A percentile compares a stretch with the other conserved stretches of the same genome.
Conservation (phyloP, 2,113 vertebrate genomes). For the Poeciliopsis retropinna region DNA sequence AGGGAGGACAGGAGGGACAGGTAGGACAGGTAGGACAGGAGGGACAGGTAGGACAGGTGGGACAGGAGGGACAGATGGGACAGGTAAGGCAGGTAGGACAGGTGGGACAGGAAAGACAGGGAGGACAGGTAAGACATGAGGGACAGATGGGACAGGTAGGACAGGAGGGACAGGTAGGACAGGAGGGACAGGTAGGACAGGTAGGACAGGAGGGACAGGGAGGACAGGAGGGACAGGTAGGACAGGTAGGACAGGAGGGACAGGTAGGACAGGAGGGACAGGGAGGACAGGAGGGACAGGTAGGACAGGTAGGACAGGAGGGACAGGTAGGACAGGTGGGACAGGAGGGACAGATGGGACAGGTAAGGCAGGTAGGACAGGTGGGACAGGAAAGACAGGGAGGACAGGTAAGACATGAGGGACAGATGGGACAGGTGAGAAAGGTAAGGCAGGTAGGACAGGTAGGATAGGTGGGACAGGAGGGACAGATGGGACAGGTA, state of each 20-base stretch:
- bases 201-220: constrained; percentile 11
- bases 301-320: too few species aligned
- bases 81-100: too few species aligned
- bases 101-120: background rate
- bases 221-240: constrained; percentile 1
- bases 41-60: background rate
- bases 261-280: constrained; percentile 18
- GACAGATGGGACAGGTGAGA: constrained; percentile 1
- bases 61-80: constrained; percentile 16
- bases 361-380: too few species aligned
- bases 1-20: too few species aligned
- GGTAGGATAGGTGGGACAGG: background rate
- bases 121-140: background rate
- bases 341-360: too few species aligned
- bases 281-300: too few species aligned
- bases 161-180: constrained; percentile 3
- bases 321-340: constrained; percentile 6
- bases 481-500: too few species aligned
- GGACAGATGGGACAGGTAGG: too few species aligned
- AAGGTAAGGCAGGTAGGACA: background rate
- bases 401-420: too few species aligned
- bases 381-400: background rate
- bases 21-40: too few species aligned
- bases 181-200: too few species aligned
- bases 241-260: background rate